Percentiles rank a stretch among this genome's conserved stretches.
phyloP scores from a whole-genome alignment of 2,797 vertebrate genomes.

The Urosaurus nigricauda region DNA sequence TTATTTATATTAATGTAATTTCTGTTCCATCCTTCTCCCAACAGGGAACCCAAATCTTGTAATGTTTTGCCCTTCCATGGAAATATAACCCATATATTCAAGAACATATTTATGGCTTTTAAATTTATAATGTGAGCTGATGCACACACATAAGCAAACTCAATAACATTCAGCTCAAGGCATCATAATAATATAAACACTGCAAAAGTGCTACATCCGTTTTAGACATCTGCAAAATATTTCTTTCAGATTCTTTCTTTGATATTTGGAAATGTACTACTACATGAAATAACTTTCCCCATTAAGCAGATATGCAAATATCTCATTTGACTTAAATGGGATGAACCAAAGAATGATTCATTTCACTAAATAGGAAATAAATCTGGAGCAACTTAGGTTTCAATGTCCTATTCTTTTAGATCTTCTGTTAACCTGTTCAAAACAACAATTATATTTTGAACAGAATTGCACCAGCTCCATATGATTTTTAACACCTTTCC shows the following conservation, averaged over 20 bases:
- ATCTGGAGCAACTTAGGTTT: not conserved
- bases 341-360: not conserved
- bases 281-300: not conserved
- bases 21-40: too few relatives aligned
- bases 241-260: not conserved
- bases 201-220: not conserved
- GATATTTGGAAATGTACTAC: slow-evolving; percentile 10
- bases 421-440: not conserved
- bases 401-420: not conserved
- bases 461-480: not conserved
- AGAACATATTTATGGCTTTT: slow-evolving; percentile 4
- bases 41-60: slow-evolving; percentile 3
- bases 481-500: too few relatives aligned
- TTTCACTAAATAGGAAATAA: not conserved
- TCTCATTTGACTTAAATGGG: not conserved
- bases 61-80: slow-evolving; percentile 44
- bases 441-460: not conserved
- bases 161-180: not conserved
- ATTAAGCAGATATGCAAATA: not conserved
- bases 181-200: not conserved
- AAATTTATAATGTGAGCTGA: slow-evolving; percentile 40
- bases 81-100: slow-evolving; percentile 24
- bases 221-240: slow-evolving; percentile 2
- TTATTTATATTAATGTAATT: not conserved
- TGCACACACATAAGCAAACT: slow-evolving; percentile 39